Evolutionary conservation across 2,888 invertebrate genomes (phyloP), one percentile per base, ranked within the genome.

Genomic region (Busseola fusca): DNA sequence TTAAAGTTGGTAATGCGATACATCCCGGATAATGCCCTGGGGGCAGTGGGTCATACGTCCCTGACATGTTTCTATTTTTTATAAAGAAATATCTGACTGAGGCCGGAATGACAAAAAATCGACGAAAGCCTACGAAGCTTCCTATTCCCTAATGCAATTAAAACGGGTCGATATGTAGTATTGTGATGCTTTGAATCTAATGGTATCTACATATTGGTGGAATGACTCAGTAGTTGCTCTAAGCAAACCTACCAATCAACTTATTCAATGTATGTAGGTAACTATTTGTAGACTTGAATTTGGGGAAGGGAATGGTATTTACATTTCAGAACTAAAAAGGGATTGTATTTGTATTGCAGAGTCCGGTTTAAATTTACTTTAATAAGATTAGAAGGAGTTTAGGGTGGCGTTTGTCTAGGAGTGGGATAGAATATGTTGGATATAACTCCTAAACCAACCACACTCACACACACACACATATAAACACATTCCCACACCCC

Each of bases 71-170:
- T n/a, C n/a, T n/a, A 72, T 78, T 77, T 82, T 75, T 81, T 83
- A 74, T 74, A 62, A 78, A 80, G 65, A 80, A 69, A 83, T 80
- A 83, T 72, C 60, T 57, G 21, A 56, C 52, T 37, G 54, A 69
- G 66, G 64, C 37, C 37, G 69, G 48, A 58, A 74, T 74, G 74
- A 68, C 67, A 70, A 73, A 74, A 64, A 71, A 68, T 37, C 45
- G 37, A 73, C 69, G 71, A 71, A 69, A 68, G 30, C 67, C 72
- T 62, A 66, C 54, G 34, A 66, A 57, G 50, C n/a, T 71, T 64
- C 69, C 37, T 83, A 85, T 85, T 84, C 83, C 85, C 83, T 69
- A 48, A 79, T 73, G 83, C 69, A 80, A 84, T 85, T 84, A 84
- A 80, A 78, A 42, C 3, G 42, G 42, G 16, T 34, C 50, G 40